These are phyloP conservation scores for Limulus polyphemus DNA, from an alignment of 2,888 invertebrate genomes.

Conservation along the genomic window DNA sequence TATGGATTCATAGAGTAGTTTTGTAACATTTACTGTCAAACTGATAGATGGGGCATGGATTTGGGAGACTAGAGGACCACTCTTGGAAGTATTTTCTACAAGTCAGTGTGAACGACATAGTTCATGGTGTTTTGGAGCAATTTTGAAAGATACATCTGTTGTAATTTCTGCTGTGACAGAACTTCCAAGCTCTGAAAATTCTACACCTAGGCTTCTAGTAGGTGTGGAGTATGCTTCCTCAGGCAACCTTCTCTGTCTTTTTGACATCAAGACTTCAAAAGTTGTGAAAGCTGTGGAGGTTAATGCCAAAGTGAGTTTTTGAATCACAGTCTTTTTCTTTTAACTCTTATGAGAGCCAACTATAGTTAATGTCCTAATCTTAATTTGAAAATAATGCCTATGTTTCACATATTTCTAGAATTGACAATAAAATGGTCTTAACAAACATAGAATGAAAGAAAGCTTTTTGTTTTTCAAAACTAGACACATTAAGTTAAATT, in stretches of 20 bases:
- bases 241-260: constrained; percentile 13
- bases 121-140: constrained; percentile 9
- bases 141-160: constrained; percentile 12
- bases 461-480: too few species aligned
- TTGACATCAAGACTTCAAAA: constrained; percentile 9
- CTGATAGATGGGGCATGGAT: constrained; percentile 15
- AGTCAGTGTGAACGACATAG: constrained; percentile 15
- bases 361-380: background rate
- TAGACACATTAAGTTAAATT: too few species aligned
- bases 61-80: constrained; percentile 12
- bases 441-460: too few species aligned
- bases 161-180: constrained; percentile 11
- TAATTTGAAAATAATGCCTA: background rate
- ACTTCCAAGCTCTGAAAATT: constrained; percentile 6
- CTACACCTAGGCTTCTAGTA: constrained; percentile 10
- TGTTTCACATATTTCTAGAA: background rate
- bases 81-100: constrained; percentile 11
- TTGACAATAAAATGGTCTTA: too few species aligned
- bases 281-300: constrained; percentile 10
- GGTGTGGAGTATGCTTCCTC: constrained; percentile 10
- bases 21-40: background rate
- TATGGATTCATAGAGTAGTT: too few species aligned
- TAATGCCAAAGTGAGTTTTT: constrained; percentile 9
- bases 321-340: background rate
- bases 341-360: background rate